Evolutionary conservation across 2,113 vertebrate species (phyloP), one percentile per base, ranked within the genome.

Genomic region (Scophthalmus maximus): DNA sequence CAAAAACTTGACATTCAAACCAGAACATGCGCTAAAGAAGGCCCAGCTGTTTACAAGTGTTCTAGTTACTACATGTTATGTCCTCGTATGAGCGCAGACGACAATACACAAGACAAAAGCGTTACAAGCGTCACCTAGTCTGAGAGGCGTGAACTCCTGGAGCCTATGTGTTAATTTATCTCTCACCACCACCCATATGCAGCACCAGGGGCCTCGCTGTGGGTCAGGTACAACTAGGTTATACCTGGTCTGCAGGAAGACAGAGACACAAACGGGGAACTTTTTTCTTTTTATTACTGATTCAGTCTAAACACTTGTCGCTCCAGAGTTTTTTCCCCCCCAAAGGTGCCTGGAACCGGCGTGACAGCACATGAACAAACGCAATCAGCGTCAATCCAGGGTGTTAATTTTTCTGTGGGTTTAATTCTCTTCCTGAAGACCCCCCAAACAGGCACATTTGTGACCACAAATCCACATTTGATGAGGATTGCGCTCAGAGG

Each of bases 131-230:
- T 63, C 86, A 84, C 82, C 72, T 53, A 51, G 75, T 14, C 66
- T n/a, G 42, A 76, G 85, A 89, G 83, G 82, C 78, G 85, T 89
- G 73, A 85, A 79, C 85, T 88, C 67, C 71, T 73, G 50, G 36
- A 84, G 80, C 62, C 70, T 82, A 71, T 76, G 85, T 86, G 85
- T 64, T 82, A 83, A 80, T 84, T 82, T 68, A 75, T 72, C 69
- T 77, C 69, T 64, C 61, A 68, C 77, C 78, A 80, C 67, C 65
- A 60, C 64, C 68, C 71, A 84, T 72, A 79, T 49, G 59, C 47
- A 79, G 83, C 60, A 30, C 18, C 68, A 70, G 55, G 50, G 81
- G 76, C 71, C 62, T 56, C 18, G 68, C 6, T 55, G 52, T 17
- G 56, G 71, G 68, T 68, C 73, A 82, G 34, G 49, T 49, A 27